Evolutionary conservation across 2,113 vertebrate genomes (phyloP).

Genomic region (Eubucco bourcierii): DNA sequence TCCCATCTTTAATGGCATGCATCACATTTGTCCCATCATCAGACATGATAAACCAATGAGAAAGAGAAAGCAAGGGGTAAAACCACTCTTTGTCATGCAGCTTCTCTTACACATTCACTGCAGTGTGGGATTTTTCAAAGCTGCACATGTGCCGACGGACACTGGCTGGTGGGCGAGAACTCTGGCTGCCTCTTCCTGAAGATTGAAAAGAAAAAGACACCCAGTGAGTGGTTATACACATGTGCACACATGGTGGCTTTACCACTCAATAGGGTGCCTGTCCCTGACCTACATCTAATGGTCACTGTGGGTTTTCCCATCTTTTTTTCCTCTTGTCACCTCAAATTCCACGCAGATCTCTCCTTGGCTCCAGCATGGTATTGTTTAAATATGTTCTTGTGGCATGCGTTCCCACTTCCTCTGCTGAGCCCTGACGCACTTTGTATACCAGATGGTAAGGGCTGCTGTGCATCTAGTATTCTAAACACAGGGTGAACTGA

Average conservation of each 20-base stretch:
- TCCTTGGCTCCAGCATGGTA: not conserved
- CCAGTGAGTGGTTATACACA: constrained; percentile 77
- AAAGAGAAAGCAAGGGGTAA: constrained; percentile 80
- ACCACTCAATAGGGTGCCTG: constrained; percentile 69
- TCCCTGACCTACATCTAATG: not conserved
- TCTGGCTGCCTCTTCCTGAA: constrained; percentile 86
- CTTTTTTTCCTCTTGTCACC: not conserved
- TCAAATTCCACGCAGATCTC: not conserved
- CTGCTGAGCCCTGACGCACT: not conserved
- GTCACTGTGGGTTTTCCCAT: not conserved
- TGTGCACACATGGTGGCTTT: constrained; percentile 62
- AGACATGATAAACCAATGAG: constrained; percentile 77
- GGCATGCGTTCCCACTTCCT: not conserved
- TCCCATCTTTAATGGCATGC: constrained; percentile 76
- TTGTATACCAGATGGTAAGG: not conserved
- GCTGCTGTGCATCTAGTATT: not conserved
- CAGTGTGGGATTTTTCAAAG: constrained; percentile 84
- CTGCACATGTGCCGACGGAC: constrained; percentile 85
- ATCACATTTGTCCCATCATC: constrained; percentile 74
- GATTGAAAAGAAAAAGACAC: constrained; percentile 85
- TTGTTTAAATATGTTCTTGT: not conserved
- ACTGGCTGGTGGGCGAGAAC: constrained; percentile 82
- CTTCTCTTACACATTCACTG: constrained; percentile 87
- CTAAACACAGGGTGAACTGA: not conserved
- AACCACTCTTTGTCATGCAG: constrained; percentile 81